Evolutionary conservation across 2,113 vertebrate species (phyloP).

Genomic region (Nansenia antarctica): DNA sequence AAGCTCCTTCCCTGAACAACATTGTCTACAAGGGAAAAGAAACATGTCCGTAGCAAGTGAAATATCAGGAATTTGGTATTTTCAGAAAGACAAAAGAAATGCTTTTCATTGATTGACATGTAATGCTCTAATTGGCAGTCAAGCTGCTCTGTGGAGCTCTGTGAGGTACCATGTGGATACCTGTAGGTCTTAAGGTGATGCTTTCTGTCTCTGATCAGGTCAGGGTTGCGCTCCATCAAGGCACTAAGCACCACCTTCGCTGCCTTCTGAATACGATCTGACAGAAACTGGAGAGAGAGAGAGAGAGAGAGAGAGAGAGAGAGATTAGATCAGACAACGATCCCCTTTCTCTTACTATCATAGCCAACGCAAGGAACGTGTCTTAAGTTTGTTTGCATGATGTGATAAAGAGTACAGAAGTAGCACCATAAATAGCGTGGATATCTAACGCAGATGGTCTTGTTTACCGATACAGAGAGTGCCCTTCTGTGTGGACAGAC

Average conservation of each 20-base stretch:
- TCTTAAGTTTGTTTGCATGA: neutral
- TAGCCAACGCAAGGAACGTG: neutral
- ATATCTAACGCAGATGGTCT: conserved; percentile 6
- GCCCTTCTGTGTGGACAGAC: conserved; percentile 1
- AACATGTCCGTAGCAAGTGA: neutral
- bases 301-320: neutral
- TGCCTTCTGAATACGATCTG: conserved; percentile 83
- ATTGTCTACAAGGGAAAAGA: conserved; percentile 74
- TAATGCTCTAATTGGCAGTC: too few relatives aligned
- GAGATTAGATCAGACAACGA: neutral
- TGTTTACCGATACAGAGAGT: conserved; percentile 18
- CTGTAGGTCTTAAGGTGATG: conserved; percentile 88
- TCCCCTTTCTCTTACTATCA: neutral
- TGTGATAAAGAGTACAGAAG: neutral
- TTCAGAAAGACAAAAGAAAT: neutral
- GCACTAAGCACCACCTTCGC: conserved; percentile 80
- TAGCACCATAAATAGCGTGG: conserved; percentile 8
- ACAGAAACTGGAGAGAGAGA: conserved; percentile 76
- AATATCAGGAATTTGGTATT: neutral
- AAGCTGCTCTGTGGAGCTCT: too few relatives aligned
- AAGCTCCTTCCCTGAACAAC: conserved; percentile 88
- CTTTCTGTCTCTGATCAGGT: conserved; percentile 88
- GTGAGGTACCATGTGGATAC: conserved; percentile 58
- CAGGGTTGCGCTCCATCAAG: conserved; percentile 75
- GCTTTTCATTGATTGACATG: neutral